A percentile compares a stretch with the other conserved stretches of the same genome.
Conservation (phyloP, 1,140 invertebrate species). For the Atta colombica region DNA sequence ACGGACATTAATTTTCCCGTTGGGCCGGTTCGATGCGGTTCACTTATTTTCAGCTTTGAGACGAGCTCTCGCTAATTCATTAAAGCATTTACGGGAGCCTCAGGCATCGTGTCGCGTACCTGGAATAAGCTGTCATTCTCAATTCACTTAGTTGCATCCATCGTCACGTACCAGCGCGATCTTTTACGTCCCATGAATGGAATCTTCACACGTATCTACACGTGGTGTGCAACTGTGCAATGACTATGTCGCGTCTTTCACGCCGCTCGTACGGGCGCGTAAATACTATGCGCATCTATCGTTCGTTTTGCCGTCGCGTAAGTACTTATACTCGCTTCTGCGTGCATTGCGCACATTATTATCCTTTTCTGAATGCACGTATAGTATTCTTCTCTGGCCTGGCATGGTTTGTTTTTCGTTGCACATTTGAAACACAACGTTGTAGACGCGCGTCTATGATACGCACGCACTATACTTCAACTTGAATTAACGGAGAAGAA, state of each 20-base stretch:
- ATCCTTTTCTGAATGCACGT: not conserved
- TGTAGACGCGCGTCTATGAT: not conserved
- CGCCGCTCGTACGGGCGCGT: conserved; percentile 8
- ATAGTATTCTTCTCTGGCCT: conserved; percentile 25
- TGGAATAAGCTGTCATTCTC: conserved; percentile 72
- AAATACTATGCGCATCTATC: conserved; percentile 15
- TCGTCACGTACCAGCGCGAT: conserved; percentile 39
- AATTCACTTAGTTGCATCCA: conserved; percentile 73
- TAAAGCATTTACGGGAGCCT: conserved; percentile 73
- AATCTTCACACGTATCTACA: conserved; percentile 2
- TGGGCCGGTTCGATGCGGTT: conserved; percentile 17
- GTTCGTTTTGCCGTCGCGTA: conserved; percentile 4
- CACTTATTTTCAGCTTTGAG: conserved; percentile 67
- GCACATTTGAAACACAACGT: conserved; percentile 8
- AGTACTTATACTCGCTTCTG: conserved; percentile 19
- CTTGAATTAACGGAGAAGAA: conserved; percentile 53
- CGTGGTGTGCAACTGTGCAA: conserved; percentile 2
- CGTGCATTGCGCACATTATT: conserved; percentile 44
- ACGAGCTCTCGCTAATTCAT: conserved; percentile 71
- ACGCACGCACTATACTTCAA: conserved; percentile 12
- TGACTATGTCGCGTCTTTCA: conserved; percentile 27
- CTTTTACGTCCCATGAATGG: not conserved
- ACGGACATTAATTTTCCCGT: conserved; percentile 40
- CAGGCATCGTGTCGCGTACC: conserved; percentile 35
- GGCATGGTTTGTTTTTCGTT: conserved; percentile 20